A percentile compares a stretch with the other conserved stretches of the same genome.
These are phyloP conservation scores for Periphyllus acericola DNA, from an alignment of 2,888 invertebrate genomes.

Conservation along the genomic window DNA sequence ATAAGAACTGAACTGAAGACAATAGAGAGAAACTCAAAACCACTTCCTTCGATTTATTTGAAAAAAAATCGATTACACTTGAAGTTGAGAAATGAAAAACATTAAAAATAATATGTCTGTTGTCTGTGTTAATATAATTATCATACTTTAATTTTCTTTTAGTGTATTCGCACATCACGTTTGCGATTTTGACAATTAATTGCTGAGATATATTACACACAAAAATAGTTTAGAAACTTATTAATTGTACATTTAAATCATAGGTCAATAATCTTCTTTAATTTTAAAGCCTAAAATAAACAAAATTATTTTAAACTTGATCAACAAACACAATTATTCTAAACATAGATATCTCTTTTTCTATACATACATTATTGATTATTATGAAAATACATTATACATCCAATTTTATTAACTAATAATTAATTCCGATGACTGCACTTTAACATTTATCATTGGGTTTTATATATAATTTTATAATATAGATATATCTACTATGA, in stretches of 20 bases:
- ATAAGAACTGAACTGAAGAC: no score
- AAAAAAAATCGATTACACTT: no score
- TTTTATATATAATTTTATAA: neutral
- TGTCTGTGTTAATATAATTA: no score
- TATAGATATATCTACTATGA: neutral
- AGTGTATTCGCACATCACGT: neutral
- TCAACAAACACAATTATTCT: neutral
- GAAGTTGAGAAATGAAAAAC: no score
- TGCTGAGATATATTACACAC: neutral
- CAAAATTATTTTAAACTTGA: conserved; percentile 6
- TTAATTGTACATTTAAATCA: neutral
- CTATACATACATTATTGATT: no score
- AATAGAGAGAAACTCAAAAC: no score
- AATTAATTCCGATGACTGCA: neutral
- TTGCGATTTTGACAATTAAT: neutral
- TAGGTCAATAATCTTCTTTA: conserved; percentile 8
- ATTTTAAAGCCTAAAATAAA: neutral
- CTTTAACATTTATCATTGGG: neutral
- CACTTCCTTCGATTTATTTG: no score
- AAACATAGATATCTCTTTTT: no score
- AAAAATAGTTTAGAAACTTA: neutral
- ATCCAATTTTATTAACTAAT: neutral
- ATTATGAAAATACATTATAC: neutral
- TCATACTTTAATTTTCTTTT: no score
- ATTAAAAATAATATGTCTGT: no score